These are phyloP conservation scores for Nothoprocta pentlandii DNA, from an alignment of 2,113 vertebrate species.

Conservation along the genomic window DNA sequence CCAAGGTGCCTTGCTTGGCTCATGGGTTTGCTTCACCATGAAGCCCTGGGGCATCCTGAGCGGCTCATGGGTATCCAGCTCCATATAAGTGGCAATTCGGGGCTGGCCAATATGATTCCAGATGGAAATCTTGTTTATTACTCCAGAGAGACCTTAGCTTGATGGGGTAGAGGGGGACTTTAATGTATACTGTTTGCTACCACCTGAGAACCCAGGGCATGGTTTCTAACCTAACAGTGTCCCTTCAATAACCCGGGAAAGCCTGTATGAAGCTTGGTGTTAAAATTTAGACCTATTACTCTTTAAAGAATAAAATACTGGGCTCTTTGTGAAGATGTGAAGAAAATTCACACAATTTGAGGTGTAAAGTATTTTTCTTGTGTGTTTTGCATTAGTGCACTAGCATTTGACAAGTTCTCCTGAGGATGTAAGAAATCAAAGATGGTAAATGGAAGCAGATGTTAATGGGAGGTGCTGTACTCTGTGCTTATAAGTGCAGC, in stretches of 20 bases:
- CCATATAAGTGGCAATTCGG: too few species aligned
- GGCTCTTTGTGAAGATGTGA: conserved; percentile 2
- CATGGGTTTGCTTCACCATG: background rate
- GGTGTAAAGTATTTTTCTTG: background rate
- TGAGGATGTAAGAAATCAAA: conserved; percentile 25
- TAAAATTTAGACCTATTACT: background rate
- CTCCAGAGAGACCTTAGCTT: background rate
- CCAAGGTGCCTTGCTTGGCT: background rate
- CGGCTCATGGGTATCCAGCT: background rate
- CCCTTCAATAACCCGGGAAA: background rate
- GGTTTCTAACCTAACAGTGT: background rate
- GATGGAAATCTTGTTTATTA: background rate
- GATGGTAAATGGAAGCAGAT: conserved; percentile 26
- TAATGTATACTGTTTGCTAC: fast-evolving
- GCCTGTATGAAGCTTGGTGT: background rate
- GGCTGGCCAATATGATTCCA: fast-evolving
- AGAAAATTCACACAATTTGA: background rate
- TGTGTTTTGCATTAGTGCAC: background rate
- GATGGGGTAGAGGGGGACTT: background rate
- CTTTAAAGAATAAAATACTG: background rate
- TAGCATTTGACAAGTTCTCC: background rate
- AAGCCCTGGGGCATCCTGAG: background rate
- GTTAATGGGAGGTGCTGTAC: background rate
- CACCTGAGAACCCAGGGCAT: background rate
- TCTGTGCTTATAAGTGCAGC: background rate